These are phyloP conservation scores for Chalcis sispes DNA, from an alignment of 2,888 invertebrate genomes.

Conservation along the genomic window DNA sequence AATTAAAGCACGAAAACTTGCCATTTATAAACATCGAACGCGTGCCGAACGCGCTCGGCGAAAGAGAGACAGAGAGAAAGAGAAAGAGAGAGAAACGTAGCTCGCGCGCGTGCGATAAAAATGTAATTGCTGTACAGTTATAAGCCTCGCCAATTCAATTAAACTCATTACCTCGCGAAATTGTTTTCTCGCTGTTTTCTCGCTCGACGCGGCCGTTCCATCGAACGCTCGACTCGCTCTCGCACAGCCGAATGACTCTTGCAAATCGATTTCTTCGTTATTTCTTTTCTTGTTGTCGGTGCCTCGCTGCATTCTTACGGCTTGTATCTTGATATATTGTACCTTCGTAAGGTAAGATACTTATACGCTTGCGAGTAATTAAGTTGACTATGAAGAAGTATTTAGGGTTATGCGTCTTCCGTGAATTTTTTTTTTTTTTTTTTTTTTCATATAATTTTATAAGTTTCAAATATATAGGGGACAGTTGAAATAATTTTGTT, in stretches of 20 bases:
- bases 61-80: too few relatives aligned
- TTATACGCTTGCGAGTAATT: not conserved
- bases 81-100: too few relatives aligned
- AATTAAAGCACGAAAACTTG: slow-evolving; percentile 30
- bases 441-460: too few relatives aligned
- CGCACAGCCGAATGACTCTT: not conserved
- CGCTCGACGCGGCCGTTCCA: not conserved
- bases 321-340: not conserved
- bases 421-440: not conserved
- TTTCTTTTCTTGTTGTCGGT: not conserved
- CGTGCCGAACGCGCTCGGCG: not conserved
- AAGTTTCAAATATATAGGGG: too few relatives aligned
- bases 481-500: too few relatives aligned
- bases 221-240: too few relatives aligned
- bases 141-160: slow-evolving; percentile 27
- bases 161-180: slow-evolving; percentile 30
- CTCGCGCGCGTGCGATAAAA: slow-evolving; percentile 10
- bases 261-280: slow-evolving; percentile 21
- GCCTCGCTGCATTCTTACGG: not conserved
- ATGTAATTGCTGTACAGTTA: slow-evolving; percentile 32
- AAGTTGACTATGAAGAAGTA: not conserved
- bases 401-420: not conserved
- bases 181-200: slow-evolving; percentile 24
- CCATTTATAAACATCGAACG: not conserved
- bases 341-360: not conserved